Conservation (phyloP, 2,888 invertebrate species). For the Malacosoma neustria region DNA sequence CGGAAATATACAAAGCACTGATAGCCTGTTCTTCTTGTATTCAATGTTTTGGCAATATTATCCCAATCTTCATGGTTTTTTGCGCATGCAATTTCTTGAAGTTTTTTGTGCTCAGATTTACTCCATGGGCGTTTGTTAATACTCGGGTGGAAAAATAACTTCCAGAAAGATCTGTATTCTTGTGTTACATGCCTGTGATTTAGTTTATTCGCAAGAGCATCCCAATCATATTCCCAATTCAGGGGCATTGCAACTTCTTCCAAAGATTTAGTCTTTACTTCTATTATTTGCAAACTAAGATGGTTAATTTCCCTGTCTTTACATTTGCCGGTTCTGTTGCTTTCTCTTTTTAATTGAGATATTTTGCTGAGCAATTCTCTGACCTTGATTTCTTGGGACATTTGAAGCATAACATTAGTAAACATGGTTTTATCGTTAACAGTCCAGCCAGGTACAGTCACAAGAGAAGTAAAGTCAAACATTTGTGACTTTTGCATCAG, state of each 20-base stretch:
- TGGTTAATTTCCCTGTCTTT: constrained; percentile 18
- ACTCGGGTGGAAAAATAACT: constrained; percentile 79
- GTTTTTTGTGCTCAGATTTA: constrained; percentile 31
- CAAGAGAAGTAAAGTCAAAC: constrained; percentile 59
- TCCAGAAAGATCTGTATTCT: constrained; percentile 83
- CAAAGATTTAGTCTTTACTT: constrained; percentile 26
- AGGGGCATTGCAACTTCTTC: constrained; percentile 41
- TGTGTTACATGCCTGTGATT: constrained; percentile 74
- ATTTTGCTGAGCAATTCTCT: constrained; percentile 29
- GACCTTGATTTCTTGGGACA: constrained; percentile 30
- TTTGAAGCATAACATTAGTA: constrained; percentile 55
- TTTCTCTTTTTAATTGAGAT: constrained; percentile 20
- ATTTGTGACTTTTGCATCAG: constrained; percentile 42
- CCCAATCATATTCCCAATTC: constrained; percentile 74
- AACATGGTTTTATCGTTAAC: constrained; percentile 72
- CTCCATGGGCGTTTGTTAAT: constrained; percentile 70
- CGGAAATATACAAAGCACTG: constrained; percentile 81
- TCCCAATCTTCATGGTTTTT: constrained; percentile 79
- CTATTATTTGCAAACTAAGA: constrained; percentile 24
- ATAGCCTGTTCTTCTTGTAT: constrained; percentile 77
- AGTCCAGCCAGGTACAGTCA: constrained; percentile 70
- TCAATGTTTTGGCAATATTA: constrained; percentile 71
- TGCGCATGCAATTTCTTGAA: constrained; percentile 33
- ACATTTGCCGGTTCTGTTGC: constrained; percentile 8
- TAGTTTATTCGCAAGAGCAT: constrained; percentile 56